Base-by-base conservation (phyloP, 2,797 vertebrate species). In the Gymnoscopelus microlampas region DNA sequence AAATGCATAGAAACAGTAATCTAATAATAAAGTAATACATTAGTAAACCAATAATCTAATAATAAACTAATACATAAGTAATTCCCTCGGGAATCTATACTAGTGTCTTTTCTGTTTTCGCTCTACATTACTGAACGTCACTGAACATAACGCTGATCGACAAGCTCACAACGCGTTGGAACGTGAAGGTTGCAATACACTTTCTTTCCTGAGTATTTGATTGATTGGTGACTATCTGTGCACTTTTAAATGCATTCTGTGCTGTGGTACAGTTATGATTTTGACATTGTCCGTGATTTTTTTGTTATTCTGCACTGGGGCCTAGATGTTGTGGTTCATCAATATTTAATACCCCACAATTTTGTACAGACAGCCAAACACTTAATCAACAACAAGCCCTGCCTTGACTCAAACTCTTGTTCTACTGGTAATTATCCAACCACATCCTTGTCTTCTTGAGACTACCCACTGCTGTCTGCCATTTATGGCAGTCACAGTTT, bases 171-270 rank as follows among this genome's bases (percentile, higher is more conserved):
- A 35, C 5, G 32, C 4, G 3, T 32, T 32, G 29, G 3, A 32
- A 32, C 29, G 5, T 32, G 32, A 32, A 32, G 32, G 32, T 35
- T 35, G 32, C 70, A 67, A 86, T 85, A 74, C 58, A 56, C 39
- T 2, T 26, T 35, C 68, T 66, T 74, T 82, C 67, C 61, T 11
- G 23, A 66, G 71, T 70, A 83, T 78, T 19, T 1, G 14, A 62
- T 44, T 69, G 26, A 77, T 74, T 68, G 68, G 64, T 76, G 65
- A 68, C 61, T 74, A 58, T 76, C 74, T 78, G 61, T 55, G 44
- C 32, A 15, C n/a, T 48, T 57, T 78, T 70, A 71, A 70, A 80
- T 80, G 70, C 70, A 70, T 79, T 69, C 26, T 29, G 9, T 50
- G 70, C 51, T 12, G 39, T 26, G 13, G 57, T 73, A 57, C 54